phyloP scores from a whole-genome alignment of 2,797 vertebrate genomes.

The Gadopsis bispinosus region DNA sequence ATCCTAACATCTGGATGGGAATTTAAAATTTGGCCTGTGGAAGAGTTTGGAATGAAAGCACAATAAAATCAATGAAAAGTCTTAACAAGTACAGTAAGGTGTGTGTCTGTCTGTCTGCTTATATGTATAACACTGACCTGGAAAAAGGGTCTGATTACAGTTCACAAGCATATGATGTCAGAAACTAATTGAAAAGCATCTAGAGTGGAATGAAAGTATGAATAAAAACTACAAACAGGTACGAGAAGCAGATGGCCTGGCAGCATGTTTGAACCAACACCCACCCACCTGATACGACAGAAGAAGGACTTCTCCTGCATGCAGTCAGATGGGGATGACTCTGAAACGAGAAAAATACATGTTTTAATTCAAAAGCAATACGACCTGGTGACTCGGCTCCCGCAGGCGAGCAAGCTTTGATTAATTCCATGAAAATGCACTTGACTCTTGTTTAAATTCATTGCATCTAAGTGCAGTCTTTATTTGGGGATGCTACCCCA shows the following conservation, averaged over 20 bases:
- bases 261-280: background rate
- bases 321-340: slow-evolving; percentile 86
- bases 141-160: slow-evolving; percentile 61
- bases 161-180: slow-evolving; percentile 56
- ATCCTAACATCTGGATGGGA: background rate
- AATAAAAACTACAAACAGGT: slow-evolving; percentile 59
- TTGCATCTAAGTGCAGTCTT: slow-evolving; percentile 36
- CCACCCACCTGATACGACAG: slow-evolving; percentile 94
- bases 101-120: background rate
- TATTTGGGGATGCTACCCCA: background rate
- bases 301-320: slow-evolving; percentile 98
- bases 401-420: slow-evolving; percentile 15
- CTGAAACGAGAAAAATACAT: slow-evolving; percentile 66
- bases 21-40: background rate
- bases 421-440: slow-evolving; percentile 44
- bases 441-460: slow-evolving; percentile 3
- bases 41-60: background rate
- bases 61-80: background rate
- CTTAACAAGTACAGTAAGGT: slow-evolving; percentile 9
- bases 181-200: slow-evolving; percentile 63
- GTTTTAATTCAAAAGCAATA: slow-evolving; percentile 69
- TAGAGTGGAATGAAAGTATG: slow-evolving; percentile 53
- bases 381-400: background rate
- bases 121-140: slow-evolving; percentile 28
- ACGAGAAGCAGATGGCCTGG: slow-evolving; percentile 68